These are phyloP conservation scores for Eulemur coronatus DNA, from an alignment of 2,797 vertebrate species.

Conservation along the genomic window DNA sequence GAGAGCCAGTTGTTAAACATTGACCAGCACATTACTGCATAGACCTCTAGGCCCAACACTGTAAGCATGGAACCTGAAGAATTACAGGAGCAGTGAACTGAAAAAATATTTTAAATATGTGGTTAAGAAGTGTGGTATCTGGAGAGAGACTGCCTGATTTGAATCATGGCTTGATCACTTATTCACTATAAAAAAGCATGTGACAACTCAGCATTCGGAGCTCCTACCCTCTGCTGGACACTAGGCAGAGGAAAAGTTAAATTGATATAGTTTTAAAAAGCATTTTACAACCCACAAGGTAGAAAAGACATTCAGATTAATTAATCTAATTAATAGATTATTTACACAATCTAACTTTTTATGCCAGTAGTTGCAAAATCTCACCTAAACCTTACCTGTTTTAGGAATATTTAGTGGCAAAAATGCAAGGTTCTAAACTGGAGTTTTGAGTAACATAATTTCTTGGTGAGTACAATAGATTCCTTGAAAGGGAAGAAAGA, in stretches of 20 bases:
- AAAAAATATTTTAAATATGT: not conserved
- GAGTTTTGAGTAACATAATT: not conserved
- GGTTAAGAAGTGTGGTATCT: not conserved
- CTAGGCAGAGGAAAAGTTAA: not conserved
- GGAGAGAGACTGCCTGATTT: not conserved
- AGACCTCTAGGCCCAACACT: not conserved
- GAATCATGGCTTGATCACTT: not conserved
- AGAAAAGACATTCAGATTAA: not conserved
- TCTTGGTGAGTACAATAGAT: not conserved
- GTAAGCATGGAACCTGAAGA: not conserved
- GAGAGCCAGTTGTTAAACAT: not conserved
- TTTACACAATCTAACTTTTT: not conserved
- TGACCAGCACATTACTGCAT: not conserved
- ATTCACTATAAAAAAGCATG: not conserved
- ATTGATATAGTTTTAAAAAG: not conserved
- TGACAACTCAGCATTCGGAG: not conserved
- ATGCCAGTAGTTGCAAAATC: not conserved
- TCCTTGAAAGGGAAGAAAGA: constrained; percentile 14
- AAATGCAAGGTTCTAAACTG: not conserved
- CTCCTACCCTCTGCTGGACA: not conserved
- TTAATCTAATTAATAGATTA: not conserved
- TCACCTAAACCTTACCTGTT: not conserved
- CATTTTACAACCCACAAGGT: not conserved
- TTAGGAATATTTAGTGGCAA: constrained; percentile 39
- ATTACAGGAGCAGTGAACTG: not conserved